phyloP scores from a whole-genome alignment of 2,888 invertebrate genomes.

The Ormyrus nitidulus region DNA sequence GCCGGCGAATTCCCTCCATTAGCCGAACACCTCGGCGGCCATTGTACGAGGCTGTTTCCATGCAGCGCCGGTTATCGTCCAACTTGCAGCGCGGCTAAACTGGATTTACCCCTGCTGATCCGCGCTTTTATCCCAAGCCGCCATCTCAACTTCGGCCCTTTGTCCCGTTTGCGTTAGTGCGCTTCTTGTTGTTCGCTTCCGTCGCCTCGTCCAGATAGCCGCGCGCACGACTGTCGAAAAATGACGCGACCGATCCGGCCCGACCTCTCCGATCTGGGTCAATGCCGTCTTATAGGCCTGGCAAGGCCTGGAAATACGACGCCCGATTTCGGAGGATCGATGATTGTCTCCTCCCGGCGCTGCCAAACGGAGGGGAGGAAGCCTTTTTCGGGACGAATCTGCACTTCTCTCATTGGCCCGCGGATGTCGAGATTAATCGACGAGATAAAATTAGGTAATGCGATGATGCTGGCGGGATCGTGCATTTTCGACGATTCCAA shows the following conservation, averaged over 20 bases:
- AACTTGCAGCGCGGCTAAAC: constrained; percentile 52
- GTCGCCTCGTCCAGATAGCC: too few species aligned
- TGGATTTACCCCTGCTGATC: constrained; percentile 24
- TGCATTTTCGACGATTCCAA: too few species aligned
- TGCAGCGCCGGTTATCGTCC: constrained; percentile 47
- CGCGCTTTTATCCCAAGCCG: constrained; percentile 25
- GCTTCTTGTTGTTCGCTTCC: neutral
- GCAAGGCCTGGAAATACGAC: neutral
- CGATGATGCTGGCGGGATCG: too few species aligned
- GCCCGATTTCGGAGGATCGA: constrained; percentile 5
- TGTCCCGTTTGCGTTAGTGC: neutral
- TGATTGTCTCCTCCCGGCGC: neutral
- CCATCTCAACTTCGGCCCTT: neutral
- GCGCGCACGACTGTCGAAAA: too few species aligned
- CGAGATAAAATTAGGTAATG: too few species aligned
- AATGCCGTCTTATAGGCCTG: neutral
- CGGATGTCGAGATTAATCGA: too few species aligned
- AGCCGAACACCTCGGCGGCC: constrained; percentile 9
- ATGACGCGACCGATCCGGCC: too few species aligned
- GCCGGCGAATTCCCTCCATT: constrained; percentile 39
- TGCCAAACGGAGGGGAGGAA: too few species aligned
- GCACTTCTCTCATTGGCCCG: too few species aligned
- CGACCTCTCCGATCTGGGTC: neutral
- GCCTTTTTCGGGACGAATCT: too few species aligned
- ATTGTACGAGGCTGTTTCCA: constrained; percentile 40